Conservation (phyloP, 1,140 invertebrate genomes). For the Daktulosphaira vitifoliae region DNA sequence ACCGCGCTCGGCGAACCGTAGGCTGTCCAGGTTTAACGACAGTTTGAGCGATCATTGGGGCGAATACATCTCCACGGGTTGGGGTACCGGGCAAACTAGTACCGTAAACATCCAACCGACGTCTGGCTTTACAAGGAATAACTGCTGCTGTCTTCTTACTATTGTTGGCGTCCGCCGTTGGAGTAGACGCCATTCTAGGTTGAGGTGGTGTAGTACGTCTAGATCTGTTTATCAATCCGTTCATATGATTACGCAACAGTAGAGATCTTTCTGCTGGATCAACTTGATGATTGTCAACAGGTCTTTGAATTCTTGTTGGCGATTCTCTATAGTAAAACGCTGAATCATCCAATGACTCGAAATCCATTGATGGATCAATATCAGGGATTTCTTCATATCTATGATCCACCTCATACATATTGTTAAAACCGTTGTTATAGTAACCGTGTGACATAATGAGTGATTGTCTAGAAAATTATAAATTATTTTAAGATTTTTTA, state of each 20-base stretch:
- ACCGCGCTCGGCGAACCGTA: slow-evolving; percentile 13
- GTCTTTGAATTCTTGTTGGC: not conserved
- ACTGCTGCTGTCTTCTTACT: not conserved
- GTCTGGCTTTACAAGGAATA: slow-evolving; percentile 24
- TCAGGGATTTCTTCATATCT: slow-evolving; percentile 22
- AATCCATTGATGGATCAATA: slow-evolving; percentile 23
- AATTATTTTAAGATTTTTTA: too few species aligned
- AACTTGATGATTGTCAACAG: not conserved
- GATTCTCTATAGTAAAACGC: slow-evolving; percentile 20
- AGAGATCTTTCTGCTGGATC: slow-evolving; percentile 14
- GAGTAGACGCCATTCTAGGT: not conserved
- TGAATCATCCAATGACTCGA: not conserved
- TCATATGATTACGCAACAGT: not conserved
- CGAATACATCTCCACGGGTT: slow-evolving; percentile 22
- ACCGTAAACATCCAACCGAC: slow-evolving; percentile 27
- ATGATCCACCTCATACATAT: slow-evolving; percentile 5
- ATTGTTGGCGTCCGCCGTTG: too few species aligned
- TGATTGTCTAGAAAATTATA: too few species aligned
- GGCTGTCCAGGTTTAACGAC: not conserved
- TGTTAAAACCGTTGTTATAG: slow-evolving; percentile 20
- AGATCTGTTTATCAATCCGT: not conserved
- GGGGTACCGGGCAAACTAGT: not conserved
- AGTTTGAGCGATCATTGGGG: slow-evolving; percentile 32
- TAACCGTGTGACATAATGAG: slow-evolving; percentile 11
- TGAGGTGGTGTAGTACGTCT: not conserved